Percentiles rank a stretch among this genome's conserved stretches.
Evolutionary conservation across 2,888 invertebrate genomes (phyloP).

Genomic region (Macrophya annulata): DNA sequence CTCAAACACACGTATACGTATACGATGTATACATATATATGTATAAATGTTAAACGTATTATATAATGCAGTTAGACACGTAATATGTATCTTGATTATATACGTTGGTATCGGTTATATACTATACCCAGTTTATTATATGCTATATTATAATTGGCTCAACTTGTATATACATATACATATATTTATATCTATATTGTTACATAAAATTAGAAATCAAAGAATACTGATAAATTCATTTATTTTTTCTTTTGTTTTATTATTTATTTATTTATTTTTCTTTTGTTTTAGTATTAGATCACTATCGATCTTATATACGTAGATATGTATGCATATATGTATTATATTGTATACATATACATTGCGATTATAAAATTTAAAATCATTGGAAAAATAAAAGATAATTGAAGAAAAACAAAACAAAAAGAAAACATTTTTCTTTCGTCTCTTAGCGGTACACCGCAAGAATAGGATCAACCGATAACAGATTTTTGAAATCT

Average conservation of each 20-base stretch:
- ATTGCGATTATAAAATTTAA: neutral
- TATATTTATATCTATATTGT: neutral
- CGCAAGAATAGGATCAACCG: neutral
- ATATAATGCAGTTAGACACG: neutral
- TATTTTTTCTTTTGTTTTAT: neutral
- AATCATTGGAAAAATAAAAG: neutral
- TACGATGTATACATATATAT: neutral
- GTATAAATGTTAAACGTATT: neutral
- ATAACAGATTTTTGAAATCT: neutral
- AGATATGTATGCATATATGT: neutral
- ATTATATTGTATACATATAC: neutral
- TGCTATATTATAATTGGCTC: neutral
- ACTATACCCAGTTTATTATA: neutral
- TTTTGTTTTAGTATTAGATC: neutral
- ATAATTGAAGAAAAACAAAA: neutral
- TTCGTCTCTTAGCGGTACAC: neutral
- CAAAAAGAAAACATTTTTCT: neutral
- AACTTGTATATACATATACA: neutral
- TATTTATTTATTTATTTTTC: too few species aligned
- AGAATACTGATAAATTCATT: neutral
- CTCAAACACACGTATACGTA: neutral
- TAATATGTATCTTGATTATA: neutral
- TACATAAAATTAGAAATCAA: slow-evolving; percentile 4
- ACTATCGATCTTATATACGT: neutral
- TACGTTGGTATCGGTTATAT: neutral